phyloP scores from a whole-genome alignment of 2,797 vertebrate genomes.

The Nothura maculosa region DNA sequence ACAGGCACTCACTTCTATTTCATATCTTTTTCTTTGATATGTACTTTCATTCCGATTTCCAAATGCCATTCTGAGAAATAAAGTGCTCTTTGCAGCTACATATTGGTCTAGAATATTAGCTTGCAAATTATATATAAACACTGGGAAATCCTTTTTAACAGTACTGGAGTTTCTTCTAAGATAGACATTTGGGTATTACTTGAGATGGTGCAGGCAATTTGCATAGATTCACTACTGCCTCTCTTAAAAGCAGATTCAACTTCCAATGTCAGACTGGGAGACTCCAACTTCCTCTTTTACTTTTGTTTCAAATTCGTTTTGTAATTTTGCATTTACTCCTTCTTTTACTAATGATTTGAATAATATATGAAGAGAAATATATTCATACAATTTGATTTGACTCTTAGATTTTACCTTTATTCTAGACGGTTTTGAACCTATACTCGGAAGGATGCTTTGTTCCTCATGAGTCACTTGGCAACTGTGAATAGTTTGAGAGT shows the following conservation, averaged over 20 bases:
- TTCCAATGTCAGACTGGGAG: background rate
- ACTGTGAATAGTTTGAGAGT: background rate
- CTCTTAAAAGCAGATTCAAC: background rate
- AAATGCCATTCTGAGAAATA: background rate
- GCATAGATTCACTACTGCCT: background rate
- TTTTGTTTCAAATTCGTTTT: background rate
- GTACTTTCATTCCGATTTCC: background rate
- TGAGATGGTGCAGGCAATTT: background rate
- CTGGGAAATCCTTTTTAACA: background rate
- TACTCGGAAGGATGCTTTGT: background rate
- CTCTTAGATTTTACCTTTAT: background rate
- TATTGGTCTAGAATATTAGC: background rate
- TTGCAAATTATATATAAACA: background rate
- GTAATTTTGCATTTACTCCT: background rate
- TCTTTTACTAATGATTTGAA: background rate
- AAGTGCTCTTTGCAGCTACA: background rate
- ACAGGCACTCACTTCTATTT: background rate
- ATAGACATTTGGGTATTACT: slow-evolving; percentile 1
- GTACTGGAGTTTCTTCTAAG: background rate
- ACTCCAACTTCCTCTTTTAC: background rate
- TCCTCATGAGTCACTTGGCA: background rate
- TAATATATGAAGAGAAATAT: background rate
- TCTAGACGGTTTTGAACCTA: background rate
- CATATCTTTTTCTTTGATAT: background rate
- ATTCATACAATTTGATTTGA: background rate